Conservation (phyloP, 2,888 invertebrate genomes). For the Patella pellucida region DNA sequence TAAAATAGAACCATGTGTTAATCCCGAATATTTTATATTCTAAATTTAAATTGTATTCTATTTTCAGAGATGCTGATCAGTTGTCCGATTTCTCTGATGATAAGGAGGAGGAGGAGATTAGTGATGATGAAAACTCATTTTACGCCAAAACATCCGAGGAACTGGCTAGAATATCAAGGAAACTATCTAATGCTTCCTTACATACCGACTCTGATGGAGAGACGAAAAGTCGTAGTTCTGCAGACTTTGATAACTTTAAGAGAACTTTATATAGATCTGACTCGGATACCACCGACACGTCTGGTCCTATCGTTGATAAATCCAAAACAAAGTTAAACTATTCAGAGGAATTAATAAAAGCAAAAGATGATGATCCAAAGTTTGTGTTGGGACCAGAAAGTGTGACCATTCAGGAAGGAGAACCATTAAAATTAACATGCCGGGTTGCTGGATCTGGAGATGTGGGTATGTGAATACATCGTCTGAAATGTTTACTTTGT, state of each 20-base stretch:
- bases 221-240: slow-evolving; percentile 25
- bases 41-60: too few species aligned
- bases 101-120: slow-evolving; percentile 42
- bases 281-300: slow-evolving; percentile 22
- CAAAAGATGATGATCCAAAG: slow-evolving; percentile 61
- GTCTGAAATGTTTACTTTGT: neutral
- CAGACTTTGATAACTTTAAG: slow-evolving; percentile 37
- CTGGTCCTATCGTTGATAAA: slow-evolving; percentile 35
- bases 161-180: slow-evolving; percentile 48
- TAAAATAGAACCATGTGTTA: too few species aligned
- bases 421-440: slow-evolving; percentile 60
- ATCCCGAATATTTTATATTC: too few species aligned
- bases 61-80: slow-evolving; percentile 60
- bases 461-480: slow-evolving; percentile 51
- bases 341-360: slow-evolving; percentile 51
- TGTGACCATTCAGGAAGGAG: slow-evolving; percentile 60
- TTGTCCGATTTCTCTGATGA: slow-evolving; percentile 64
- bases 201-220: slow-evolving; percentile 33
- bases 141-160: slow-evolving; percentile 59
- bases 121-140: slow-evolving; percentile 58
- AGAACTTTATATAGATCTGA: slow-evolving; percentile 18
- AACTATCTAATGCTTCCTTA: slow-evolving; percentile 33
- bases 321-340: slow-evolving; percentile 38
- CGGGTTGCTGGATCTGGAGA: slow-evolving; percentile 61
- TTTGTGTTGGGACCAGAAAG: slow-evolving; percentile 61